Percentiles rank a stretch among this genome's conserved stretches.
These are phyloP conservation scores for Muntiacus reevesi DNA, from an alignment of 2,113 vertebrate genomes.

Conservation along the genomic window DNA sequence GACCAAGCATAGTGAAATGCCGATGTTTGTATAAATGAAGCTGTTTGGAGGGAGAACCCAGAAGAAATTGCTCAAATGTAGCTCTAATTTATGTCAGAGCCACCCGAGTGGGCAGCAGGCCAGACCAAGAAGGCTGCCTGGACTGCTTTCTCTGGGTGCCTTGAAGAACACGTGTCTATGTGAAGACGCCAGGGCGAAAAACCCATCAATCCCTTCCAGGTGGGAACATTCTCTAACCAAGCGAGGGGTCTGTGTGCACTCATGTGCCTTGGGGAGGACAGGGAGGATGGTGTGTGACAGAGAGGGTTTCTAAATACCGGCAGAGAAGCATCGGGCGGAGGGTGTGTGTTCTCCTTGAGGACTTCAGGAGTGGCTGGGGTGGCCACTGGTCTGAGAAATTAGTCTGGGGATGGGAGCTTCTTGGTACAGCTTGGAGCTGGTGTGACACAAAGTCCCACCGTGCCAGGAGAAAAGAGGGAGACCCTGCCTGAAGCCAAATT, in stretches of 20 bases:
- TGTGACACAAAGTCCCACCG: background rate
- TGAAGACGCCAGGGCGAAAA: background rate
- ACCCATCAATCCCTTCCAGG: background rate
- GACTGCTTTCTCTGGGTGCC: background rate
- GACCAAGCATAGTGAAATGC: background rate
- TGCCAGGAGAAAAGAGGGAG: background rate
- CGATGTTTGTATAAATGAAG: background rate
- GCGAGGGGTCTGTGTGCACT: accelerated
- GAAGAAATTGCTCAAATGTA: background rate
- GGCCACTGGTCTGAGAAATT: background rate
- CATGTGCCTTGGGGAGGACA: accelerated
- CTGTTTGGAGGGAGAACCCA: background rate
- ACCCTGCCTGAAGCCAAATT: background rate
- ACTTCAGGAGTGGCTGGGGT: background rate
- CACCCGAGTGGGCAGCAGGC: background rate
- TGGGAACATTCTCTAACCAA: background rate
- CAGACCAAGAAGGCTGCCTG: background rate
- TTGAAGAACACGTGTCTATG: background rate
- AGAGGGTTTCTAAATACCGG: background rate
- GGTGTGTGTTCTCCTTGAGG: background rate
- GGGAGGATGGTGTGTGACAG: background rate
- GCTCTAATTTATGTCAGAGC: background rate
- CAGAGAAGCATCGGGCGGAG: background rate
- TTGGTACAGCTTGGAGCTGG: too few species aligned
- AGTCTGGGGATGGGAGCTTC: background rate